Base-by-base conservation (phyloP, 2,797 vertebrate species). In the Chaenodraco wilsoni region DNA sequence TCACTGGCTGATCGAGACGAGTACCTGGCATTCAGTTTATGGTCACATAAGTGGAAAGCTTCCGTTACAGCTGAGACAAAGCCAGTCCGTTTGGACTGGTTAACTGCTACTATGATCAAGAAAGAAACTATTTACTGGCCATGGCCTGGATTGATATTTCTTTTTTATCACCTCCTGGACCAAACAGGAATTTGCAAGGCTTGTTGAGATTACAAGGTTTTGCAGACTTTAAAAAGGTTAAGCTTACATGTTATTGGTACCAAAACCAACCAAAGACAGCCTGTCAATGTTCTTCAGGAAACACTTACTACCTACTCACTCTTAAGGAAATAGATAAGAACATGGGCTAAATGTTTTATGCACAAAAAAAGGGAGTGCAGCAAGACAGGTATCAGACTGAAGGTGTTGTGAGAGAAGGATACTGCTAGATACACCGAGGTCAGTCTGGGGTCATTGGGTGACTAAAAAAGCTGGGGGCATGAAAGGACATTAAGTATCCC, bases 11-110 rank as follows among this genome's bases (percentile, higher is more conserved):
- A 88, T 86, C 74, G 76, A 59, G 74, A 19, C 19, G 19, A 78
- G 67, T 60, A 80, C 74, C 83, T 68, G 69, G 71, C 48, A 50
- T 84, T 87, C 67, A 69, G 77, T 79, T 82, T 81, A 81, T 75
- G 52, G 85, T 78, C 76, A 75, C 74, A 65, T 56, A 82, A 88
- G 85, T 83, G 84, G 76, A 86, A 83, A 84, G 83, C 87, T 85
- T 90, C 87, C 61, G 72, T 91, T 91, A 87, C 82, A 80, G 71
- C 58, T 41, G 48, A 86, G 74, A 90, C 84, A 89, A 88, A 86
- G 87, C 68, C 83, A 67, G 76, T 68, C 46, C 31, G 68, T 76
- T 65, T 23, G 13, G 50, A 79, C 82, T 71, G 84, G 87, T 86
- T 70, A 91, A 89, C 89, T 80, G 85, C 68, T 82, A 79, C 79